phyloP scores from a whole-genome alignment of 2,888 invertebrate species.

The Leucoma salicis region DNA sequence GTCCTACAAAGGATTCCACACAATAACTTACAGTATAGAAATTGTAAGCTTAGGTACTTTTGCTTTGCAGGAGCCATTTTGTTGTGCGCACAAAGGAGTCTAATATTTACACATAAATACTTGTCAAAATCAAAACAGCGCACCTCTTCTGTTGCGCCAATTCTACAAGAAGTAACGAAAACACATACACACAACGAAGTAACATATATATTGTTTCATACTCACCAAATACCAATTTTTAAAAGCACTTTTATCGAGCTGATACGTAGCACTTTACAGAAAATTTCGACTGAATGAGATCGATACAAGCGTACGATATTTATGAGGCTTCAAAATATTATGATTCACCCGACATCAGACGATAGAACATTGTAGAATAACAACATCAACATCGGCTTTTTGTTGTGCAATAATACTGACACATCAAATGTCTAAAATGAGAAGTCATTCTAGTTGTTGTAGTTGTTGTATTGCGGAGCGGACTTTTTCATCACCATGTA shows the following conservation, averaged over 20 bases:
- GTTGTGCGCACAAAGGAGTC: background rate
- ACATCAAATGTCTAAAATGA: slow-evolving; percentile 39
- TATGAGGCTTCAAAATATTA: slow-evolving; percentile 43
- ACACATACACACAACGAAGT: too few species aligned
- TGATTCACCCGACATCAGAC: slow-evolving; percentile 46
- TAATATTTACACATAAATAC: background rate
- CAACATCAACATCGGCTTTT: slow-evolving; percentile 12
- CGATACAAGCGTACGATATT: slow-evolving; percentile 33
- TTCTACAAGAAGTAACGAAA: too few species aligned
- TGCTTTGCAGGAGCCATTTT: background rate
- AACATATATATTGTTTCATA: background rate
- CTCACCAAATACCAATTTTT: background rate
- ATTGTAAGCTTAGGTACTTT: too few species aligned
- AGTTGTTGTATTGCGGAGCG: too few species aligned
- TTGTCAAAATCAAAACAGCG: background rate
- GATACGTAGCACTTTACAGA: slow-evolving; percentile 17
- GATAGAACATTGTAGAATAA: slow-evolving; percentile 50
- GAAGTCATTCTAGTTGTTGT: too few species aligned
- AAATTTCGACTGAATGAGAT: slow-evolving; percentile 39
- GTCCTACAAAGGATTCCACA: too few species aligned
- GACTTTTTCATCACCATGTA: too few species aligned
- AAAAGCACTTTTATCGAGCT: background rate
- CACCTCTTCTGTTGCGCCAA: background rate
- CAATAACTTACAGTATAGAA: too few species aligned
- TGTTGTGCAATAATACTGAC: slow-evolving; percentile 49